Base-by-base conservation (phyloP, 2,113 vertebrate genomes). In the Reinhardtius hippoglossoides region DNA sequence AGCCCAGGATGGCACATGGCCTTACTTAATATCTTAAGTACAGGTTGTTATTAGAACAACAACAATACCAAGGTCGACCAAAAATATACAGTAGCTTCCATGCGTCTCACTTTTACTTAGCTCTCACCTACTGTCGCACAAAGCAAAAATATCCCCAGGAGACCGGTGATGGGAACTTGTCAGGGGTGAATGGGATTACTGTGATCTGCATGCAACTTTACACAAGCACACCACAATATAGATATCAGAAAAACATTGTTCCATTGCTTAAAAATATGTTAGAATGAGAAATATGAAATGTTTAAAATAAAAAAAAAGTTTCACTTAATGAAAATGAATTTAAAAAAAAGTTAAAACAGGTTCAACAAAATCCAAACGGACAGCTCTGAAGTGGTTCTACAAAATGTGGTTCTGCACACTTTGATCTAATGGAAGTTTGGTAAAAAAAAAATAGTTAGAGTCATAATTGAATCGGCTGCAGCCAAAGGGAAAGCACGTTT, bases 21-120 rank as follows among this genome's bases (percentile, higher is more conserved):
- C 31, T 81, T 79, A 79, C 52, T 68, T 86, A 86, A 54, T 20
- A 54, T 54, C 20, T n/a, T 54, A 54, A 54, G 50, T 8, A 20
- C 20, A 54, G 50, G 50, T 54, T n/a, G 14, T 54, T 50, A 50
- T 21, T 54, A 54, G 50, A n/a, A 54, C 50, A 8, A 50, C 18
- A 50, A 50, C 48, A 50, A 44, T 14, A 44, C 42, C 48, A n/a
- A 18, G 48, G 48, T 18, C 48, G 13, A 15, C 48, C 48, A 50
- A 20, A 78, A 80, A 71, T 64, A 67, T 10, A 24, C 0, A 9
- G 35, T 9, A 9, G 35, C 35, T 70, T 64, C 56, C 48, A 55
- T 18, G 48, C 7, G 2, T 2, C 42, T 42, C 1, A 16, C 61
- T 50, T 86, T 67, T 72, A 62, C 24, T 87, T 81, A 72, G 50